Base-by-base conservation (phyloP, 2,113 vertebrate species). In the Tychaedon coryphoeus region DNA sequence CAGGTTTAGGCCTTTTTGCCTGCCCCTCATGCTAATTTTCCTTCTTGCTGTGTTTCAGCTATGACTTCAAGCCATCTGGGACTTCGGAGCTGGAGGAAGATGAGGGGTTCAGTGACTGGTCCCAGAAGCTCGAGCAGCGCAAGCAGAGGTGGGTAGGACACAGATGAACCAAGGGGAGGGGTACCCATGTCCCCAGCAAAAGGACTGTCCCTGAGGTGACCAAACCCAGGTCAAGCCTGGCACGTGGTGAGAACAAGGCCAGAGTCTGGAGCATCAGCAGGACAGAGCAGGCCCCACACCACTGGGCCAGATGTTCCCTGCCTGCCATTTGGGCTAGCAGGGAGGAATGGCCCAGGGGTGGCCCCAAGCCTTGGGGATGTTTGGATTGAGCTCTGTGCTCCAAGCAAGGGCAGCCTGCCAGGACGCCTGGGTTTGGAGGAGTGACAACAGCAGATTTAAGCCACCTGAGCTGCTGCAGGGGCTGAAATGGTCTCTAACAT, bases 21-120 rank as follows among this genome's bases (percentile, higher is more conserved):
- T 20, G 4, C 47, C 10, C 42, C 33, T 38, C 10, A 73, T 62
- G 7, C 40, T 86, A 1, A 67, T 54, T 71, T 70, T 53, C 31
- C 28, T 76, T 61, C 38, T n/a, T 69, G 8, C 8, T 36, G 33
- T 45, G 23, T 92, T 91, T 71, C 95, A 99, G 98, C 90, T 97
- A 93, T 54, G 96, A 97, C 20, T 95, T 97, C 65, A 98, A 98
- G 93, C 96, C 98, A 33, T 95, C 95, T 0, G 96, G 96, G 62
- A 78, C 95, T 42, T 88, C 96, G 1, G 98, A 98, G 56, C 90
- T 98, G 96, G 99, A 99, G 20, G 99, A 99, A 71, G 99, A 99
- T 8, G 99, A 99, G 73, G 99, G 99, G 12, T 99, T 99, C 95
- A 98, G 99, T 4, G 99, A 99, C 96, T 99, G 99, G 99, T 98